phyloP scores from a whole-genome alignment of 2,888 invertebrate species.

The Pomacea canaliculata region DNA sequence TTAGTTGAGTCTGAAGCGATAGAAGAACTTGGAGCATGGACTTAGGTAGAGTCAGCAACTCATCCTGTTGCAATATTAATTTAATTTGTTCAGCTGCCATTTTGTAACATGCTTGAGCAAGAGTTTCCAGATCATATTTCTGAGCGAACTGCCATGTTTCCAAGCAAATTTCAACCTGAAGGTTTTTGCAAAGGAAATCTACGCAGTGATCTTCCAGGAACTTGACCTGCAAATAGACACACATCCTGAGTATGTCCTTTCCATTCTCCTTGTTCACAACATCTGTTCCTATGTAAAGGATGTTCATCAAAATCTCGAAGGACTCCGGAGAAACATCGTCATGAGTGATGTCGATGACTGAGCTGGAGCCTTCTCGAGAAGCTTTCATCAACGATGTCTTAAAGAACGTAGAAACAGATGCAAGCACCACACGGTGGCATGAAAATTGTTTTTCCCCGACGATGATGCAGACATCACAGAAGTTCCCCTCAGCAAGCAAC shows the following conservation, averaged over 20 bases:
- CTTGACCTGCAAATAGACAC: constrained; percentile 10
- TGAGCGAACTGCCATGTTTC: constrained; percentile 10
- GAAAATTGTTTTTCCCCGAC: neutral
- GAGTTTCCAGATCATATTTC: neutral
- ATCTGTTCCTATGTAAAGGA: constrained; percentile 6
- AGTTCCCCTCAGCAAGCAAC: neutral
- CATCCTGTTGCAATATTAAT: neutral
- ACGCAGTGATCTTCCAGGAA: constrained; percentile 15
- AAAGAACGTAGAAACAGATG: constrained; percentile 27
- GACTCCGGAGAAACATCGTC: constrained; percentile 9
- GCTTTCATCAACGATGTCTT: constrained; percentile 18
- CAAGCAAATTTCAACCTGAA: neutral
- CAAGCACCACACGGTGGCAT: constrained; percentile 12
- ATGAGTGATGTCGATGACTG: constrained; percentile 1
- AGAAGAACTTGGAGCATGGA: constrained; percentile 8
- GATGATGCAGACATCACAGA: constrained; percentile 9
- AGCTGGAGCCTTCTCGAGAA: neutral
- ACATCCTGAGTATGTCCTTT: constrained; percentile 5
- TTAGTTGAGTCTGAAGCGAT: constrained; percentile 2
- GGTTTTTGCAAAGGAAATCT: neutral
- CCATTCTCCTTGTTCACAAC: constrained; percentile 1
- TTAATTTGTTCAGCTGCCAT: neutral
- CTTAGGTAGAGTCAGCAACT: constrained; percentile 12
- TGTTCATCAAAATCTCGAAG: constrained; percentile 7
- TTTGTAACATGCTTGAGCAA: neutral